These are phyloP conservation scores for Equus quagga DNA, from an alignment of 2,113 vertebrate species.

Conservation along the genomic window DNA sequence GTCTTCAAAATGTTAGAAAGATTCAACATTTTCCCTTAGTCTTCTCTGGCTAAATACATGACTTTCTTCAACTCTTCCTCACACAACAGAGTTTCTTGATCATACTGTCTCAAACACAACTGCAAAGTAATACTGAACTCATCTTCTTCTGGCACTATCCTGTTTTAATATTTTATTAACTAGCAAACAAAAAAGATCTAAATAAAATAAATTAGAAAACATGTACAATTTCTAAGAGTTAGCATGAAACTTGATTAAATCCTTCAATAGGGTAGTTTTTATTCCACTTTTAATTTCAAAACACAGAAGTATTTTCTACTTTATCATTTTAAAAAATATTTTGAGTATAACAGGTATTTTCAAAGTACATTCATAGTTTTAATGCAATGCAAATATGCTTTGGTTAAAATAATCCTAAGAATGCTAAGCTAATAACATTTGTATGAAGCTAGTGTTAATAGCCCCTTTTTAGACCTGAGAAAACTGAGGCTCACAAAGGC, in stretches of 20 bases:
- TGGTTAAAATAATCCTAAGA: conserved; percentile 45
- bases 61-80: conserved; percentile 22
- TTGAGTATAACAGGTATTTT: conserved; percentile 18
- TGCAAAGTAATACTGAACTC: conserved; percentile 41
- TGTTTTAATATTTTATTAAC: conserved; percentile 48
- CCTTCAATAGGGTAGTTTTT: neutral
- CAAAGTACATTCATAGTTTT: conserved; percentile 14
- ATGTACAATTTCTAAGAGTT: conserved; percentile 16
- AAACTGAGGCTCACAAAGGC: neutral
- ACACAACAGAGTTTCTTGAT: conserved; percentile 12
- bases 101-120: conserved; percentile 9
- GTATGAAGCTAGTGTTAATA: neutral
- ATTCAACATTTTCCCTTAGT: neutral
- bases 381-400: conserved; percentile 1
- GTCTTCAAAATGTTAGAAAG: neutral
- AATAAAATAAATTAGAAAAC: conserved; percentile 22
- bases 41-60: neutral
- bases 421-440: neutral
- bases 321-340: conserved; percentile 5
- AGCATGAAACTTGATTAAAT: conserved; percentile 24
- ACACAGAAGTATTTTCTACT: conserved; percentile 38
- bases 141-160: neutral
- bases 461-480: neutral
- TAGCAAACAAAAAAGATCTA: conserved; percentile 39
- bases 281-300: conserved; percentile 46